Conservation (phyloP, 2,888 invertebrate genomes). For the Sinopyrophorus schimmeli region DNA sequence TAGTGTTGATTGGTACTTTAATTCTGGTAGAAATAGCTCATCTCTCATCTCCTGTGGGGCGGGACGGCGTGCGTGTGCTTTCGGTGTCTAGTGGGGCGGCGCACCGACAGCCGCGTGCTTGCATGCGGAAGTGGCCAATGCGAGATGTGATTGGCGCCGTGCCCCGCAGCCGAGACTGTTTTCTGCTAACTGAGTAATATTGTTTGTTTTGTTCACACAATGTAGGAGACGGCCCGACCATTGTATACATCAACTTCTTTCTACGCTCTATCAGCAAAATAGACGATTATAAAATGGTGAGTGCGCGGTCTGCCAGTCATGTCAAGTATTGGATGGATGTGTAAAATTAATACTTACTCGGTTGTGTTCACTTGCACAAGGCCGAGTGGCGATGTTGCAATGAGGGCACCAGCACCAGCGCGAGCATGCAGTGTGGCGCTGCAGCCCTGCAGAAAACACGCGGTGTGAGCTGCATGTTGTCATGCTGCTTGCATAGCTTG, state of each 20-base stretch:
- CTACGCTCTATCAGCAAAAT: slow-evolving; percentile 98
- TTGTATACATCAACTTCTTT: slow-evolving; percentile 92
- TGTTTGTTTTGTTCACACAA: slow-evolving; percentile 56
- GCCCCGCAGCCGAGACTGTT: slow-evolving; percentile 46
- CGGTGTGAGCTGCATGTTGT: slow-evolving; percentile 37
- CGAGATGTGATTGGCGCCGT: slow-evolving; percentile 54
- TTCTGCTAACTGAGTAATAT: slow-evolving; percentile 36
- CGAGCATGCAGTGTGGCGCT: slow-evolving; percentile 51
- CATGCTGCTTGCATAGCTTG: slow-evolving; percentile 31
- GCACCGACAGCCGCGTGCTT: slow-evolving; percentile 41
- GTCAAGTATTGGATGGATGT: slow-evolving; percentile 52
- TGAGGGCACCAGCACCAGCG: slow-evolving; percentile 56
- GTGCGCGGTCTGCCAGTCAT: slow-evolving; percentile 61
- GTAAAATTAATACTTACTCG: slow-evolving; percentile 42
- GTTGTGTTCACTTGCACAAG: slow-evolving; percentile 50
- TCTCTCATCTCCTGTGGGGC: slow-evolving; percentile 40
- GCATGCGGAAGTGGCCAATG: slow-evolving; percentile 51
- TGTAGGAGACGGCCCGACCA: slow-evolving; percentile 81
- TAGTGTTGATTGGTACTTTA: slow-evolving; percentile 46
- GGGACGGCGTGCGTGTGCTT: slow-evolving; percentile 48
- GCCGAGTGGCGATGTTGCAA: slow-evolving; percentile 50
- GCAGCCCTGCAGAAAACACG: slow-evolving; percentile 44
- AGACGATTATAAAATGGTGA: slow-evolving; percentile 99
- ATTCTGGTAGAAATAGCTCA: slow-evolving; percentile 33
- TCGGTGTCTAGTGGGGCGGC: slow-evolving; percentile 43